Evolutionary conservation across 2,113 vertebrate genomes (phyloP).

Genomic region (Otis tarda): DNA sequence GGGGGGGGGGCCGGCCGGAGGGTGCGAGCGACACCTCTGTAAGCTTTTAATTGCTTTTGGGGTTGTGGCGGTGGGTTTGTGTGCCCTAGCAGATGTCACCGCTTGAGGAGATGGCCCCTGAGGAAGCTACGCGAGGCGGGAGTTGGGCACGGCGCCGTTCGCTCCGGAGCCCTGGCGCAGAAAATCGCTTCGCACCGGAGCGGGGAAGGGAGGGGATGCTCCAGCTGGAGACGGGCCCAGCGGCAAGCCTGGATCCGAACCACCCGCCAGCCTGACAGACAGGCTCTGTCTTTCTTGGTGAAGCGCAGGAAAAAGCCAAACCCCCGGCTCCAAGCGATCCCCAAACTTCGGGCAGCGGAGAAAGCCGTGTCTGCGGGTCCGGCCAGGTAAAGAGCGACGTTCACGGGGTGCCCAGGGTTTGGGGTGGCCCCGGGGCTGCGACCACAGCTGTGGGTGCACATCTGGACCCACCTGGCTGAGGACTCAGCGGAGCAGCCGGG

Average conservation of each 20-base stretch:
- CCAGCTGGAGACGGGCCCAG: not conserved
- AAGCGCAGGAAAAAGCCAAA: not conserved
- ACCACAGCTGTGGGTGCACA: not conserved
- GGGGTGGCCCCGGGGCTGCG: fast-evolving
- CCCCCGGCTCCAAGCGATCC: not conserved
- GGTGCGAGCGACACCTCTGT: not conserved
- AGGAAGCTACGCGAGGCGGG: not conserved
- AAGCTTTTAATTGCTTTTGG: not conserved
- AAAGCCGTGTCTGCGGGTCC: not conserved
- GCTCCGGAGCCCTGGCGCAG: not conserved
- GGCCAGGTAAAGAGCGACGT: not conserved
- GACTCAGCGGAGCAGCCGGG: fast-evolving
- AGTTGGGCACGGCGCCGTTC: fast-evolving
- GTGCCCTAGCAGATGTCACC: fast-evolving
- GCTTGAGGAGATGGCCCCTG: not conserved
- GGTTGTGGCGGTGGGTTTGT: not conserved
- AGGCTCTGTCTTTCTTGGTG: not conserved
- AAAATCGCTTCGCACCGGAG: fast-evolving
- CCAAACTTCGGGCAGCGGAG: not conserved
- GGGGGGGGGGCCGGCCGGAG: fast-evolving
- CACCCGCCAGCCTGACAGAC: not conserved
- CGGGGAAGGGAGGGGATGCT: not conserved
- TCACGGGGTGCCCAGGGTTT: fast-evolving
- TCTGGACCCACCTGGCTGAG: not conserved
- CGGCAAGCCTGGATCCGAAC: not conserved